Conservation (phyloP, 1,140 invertebrate species). For the Aricia agestis region DNA sequence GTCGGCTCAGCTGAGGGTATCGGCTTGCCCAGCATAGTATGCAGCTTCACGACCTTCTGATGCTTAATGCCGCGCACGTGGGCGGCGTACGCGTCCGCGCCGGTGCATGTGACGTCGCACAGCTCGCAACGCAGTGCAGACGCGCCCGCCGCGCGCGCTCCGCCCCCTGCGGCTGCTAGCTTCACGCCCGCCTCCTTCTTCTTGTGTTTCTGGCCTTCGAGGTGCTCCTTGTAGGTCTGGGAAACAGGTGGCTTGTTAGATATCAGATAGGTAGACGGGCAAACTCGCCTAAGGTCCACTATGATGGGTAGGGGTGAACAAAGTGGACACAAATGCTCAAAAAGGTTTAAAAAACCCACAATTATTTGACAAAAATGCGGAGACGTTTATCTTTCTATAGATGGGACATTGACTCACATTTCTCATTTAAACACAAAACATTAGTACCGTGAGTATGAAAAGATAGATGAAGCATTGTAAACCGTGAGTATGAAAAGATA, state of each 20-base stretch:
- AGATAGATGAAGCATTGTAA: no score
- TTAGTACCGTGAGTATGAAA: no score
- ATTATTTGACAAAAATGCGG: no score
- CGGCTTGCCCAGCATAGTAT: slow-evolving; percentile 97
- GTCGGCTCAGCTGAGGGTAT: slow-evolving; percentile 97
- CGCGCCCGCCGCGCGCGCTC: slow-evolving; percentile 76
- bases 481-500: no score
- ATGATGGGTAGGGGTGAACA: no score
- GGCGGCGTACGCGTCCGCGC: slow-evolving; percentile 97
- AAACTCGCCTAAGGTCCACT: no score
- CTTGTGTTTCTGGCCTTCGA: slow-evolving; percentile 99
- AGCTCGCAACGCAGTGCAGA: slow-evolving; percentile 89
- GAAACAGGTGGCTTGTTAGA: background rate
- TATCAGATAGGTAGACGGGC: no score
- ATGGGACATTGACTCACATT: no score
- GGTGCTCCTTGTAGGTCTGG: slow-evolving; percentile 96
- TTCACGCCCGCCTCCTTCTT: slow-evolving; percentile 97
- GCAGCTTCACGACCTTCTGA: slow-evolving; percentile 97
- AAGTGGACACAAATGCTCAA: no score
- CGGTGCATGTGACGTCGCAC: slow-evolving; percentile 98
- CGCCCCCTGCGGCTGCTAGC: slow-evolving; percentile 77
- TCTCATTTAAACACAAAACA: no score
- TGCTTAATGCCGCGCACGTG: slow-evolving; percentile 98
- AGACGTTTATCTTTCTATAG: no score
- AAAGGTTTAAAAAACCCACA: no score